Evolutionary conservation across 2,113 vertebrate genomes (phyloP).

Genomic region (Syngnathus floridae): DNA sequence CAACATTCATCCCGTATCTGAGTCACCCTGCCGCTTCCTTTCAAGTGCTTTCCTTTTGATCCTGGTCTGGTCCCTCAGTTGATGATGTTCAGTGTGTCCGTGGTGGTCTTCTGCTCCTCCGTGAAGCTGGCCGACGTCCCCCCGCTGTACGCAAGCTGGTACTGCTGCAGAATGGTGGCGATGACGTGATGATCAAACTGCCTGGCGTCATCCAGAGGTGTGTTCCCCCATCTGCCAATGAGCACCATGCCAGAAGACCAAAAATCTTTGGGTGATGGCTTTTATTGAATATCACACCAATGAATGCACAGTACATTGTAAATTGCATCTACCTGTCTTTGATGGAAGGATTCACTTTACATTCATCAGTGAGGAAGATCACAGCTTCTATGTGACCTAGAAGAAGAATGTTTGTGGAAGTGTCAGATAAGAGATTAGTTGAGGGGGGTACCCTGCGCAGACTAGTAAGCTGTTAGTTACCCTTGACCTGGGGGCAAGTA

Average conservation of each 20-base stretch:
- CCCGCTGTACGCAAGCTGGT: slow-evolving; percentile 63
- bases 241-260: slow-evolving; percentile 2
- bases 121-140: slow-evolving; percentile 23
- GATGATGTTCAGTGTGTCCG: slow-evolving; percentile 3
- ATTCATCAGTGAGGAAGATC: slow-evolving; percentile 77
- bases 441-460: background rate
- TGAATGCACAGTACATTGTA: background rate
- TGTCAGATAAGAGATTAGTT: background rate
- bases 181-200: slow-evolving; percentile 75
- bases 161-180: slow-evolving; percentile 74
- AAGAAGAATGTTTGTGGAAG: slow-evolving; percentile 7
- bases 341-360: slow-evolving; percentile 78
- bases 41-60: background rate
- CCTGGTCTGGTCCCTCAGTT: background rate
- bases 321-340: slow-evolving; percentile 74
- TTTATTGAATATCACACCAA: background rate
- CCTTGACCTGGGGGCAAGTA: slow-evolving; percentile 1
- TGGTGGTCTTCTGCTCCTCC: slow-evolving; percentile 60
- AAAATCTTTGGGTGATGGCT: background rate
- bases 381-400: slow-evolving; percentile 77
- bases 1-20: slow-evolving; percentile 14
- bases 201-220: slow-evolving; percentile 77
- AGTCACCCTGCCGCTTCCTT: slow-evolving; percentile 13
- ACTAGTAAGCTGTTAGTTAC: background rate
- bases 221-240: slow-evolving; percentile 80